Percentiles rank a stretch among this genome's conserved stretches.
Conservation (phyloP, 2,888 invertebrate species). For the Nineta flava region DNA sequence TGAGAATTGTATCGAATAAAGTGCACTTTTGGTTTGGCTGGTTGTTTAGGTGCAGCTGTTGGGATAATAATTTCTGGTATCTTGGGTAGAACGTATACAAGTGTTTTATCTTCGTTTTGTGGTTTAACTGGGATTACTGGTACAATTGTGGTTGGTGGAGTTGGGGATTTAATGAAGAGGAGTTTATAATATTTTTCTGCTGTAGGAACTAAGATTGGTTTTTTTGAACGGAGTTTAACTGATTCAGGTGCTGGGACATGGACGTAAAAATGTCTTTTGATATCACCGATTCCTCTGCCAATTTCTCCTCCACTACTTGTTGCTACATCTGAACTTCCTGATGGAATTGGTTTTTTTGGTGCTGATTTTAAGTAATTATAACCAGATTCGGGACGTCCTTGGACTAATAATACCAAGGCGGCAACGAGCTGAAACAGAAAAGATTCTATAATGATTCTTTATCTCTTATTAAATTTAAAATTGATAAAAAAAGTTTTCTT, state of each 20-base stretch:
- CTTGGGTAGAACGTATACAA: conserved; percentile 78
- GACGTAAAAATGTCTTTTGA: conserved; percentile 58
- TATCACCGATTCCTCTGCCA: too few relatives aligned
- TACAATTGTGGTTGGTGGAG: conserved; percentile 60
- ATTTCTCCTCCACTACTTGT: too few relatives aligned
- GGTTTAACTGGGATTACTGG: conserved; percentile 63
- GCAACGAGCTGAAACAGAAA: conserved; percentile 20
- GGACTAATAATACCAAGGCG: conserved; percentile 34
- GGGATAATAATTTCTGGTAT: conserved; percentile 70
- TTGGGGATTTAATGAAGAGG: conserved; percentile 82
- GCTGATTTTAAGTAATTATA: conserved; percentile 36
- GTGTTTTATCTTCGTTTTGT: conserved; percentile 75
- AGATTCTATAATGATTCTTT: too few relatives aligned
- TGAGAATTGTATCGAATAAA: conserved; percentile 73
- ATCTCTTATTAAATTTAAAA: too few relatives aligned
- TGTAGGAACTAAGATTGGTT: conserved; percentile 50
- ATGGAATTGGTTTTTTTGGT: too few relatives aligned
- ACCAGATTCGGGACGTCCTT: conserved; percentile 43
- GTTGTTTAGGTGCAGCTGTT: conserved; percentile 61
- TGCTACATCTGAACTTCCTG: too few relatives aligned
- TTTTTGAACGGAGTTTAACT: conserved; percentile 48
- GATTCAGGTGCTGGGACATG: conserved; percentile 82
- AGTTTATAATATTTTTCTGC: conserved; percentile 84
- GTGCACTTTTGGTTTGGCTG: conserved; percentile 80
- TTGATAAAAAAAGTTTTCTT: too few relatives aligned